A percentile compares a stretch with the other conserved stretches of the same genome.
Conservation (phyloP, 2,797 vertebrate species). For the Borostomias antarcticus region DNA sequence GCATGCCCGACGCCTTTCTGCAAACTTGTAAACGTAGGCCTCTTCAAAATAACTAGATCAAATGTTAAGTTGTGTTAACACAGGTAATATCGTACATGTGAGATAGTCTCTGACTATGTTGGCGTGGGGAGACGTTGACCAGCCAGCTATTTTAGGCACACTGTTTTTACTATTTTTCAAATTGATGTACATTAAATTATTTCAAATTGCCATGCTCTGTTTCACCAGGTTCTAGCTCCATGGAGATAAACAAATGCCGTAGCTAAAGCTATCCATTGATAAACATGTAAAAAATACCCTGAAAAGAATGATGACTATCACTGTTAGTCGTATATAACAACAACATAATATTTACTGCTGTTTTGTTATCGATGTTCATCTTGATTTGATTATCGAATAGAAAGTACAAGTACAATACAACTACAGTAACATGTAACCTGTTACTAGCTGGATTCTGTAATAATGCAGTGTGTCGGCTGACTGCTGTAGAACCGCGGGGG, state of each 20-base stretch:
- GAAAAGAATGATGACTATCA: too few relatives aligned
- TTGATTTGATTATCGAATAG: background rate
- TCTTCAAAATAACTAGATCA: background rate
- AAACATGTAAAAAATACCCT: too few relatives aligned
- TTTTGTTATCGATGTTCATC: background rate
- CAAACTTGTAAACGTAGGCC: too few relatives aligned
- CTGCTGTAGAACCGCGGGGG: constrained; percentile 60
- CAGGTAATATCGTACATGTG: too few relatives aligned
- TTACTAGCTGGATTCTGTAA: background rate
- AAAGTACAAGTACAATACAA: background rate
- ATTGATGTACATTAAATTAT: background rate
- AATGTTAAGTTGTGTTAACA: background rate
- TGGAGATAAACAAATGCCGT: too few relatives aligned
- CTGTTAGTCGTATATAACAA: too few relatives aligned
- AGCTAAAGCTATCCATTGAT: too few relatives aligned
- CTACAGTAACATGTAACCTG: background rate
- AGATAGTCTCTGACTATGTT: background rate
- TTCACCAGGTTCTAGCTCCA: background rate
- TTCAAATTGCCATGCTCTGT: background rate
- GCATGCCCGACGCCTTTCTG: too few relatives aligned
- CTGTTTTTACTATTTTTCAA: background rate
- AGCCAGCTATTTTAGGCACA: too few relatives aligned
- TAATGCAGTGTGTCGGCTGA: constrained; percentile 56
- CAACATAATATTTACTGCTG: too few relatives aligned
- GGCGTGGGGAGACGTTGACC: background rate